Evolutionary conservation across 2,797 vertebrate species (phyloP), one percentile per base, ranked within the genome.

Genomic region (Enteromius argenteus): DNA sequence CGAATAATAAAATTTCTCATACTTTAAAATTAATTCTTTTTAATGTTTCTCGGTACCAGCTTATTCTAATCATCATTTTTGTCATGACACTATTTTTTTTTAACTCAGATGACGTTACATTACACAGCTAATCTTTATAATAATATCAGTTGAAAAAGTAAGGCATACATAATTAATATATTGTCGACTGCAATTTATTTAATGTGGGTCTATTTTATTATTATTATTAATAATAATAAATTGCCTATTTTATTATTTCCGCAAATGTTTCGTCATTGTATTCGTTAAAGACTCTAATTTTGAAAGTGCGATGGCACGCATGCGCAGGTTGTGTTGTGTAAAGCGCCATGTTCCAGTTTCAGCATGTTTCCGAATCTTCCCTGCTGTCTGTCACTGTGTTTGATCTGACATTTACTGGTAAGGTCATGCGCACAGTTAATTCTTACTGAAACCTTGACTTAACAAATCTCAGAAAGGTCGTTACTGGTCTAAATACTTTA

Each of bases 341-440:
- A 27, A 58, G 39, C 27, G n/a, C 75, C 64, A 35, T 69, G 60
- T 39, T 68, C 14, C 64, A 14, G 35, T 77, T 84, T 5, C 75
- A 62, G 75, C 75, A 71, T 84, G 82, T 62, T 84, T 46, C n/a
- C 62, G 8, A 11, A 19, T 53, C 32, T 2, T 60, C 35, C 8
- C 14, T 32, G 30, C 82, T 78, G 82, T 78, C 82, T 78, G 82
- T 78, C 74, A 78, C 7, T 27, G 37, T 15, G 17, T 15, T 32
- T 69, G 37, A 58, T 69, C 19, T 71, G 39, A 69, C 74, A 62
- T 84, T 71, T 17, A 56, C 35, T 11, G 60, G 81, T 83, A 83
- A 83, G 73, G 81, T 78, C 64, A 78, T 10, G 27, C 21, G 19
- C 49, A 10, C 15, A 30, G 13, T 46, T 53, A 1, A 17, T 67